Conservation (phyloP, 1,140 invertebrate species). For the Drosophila pallidifrons region DNA sequence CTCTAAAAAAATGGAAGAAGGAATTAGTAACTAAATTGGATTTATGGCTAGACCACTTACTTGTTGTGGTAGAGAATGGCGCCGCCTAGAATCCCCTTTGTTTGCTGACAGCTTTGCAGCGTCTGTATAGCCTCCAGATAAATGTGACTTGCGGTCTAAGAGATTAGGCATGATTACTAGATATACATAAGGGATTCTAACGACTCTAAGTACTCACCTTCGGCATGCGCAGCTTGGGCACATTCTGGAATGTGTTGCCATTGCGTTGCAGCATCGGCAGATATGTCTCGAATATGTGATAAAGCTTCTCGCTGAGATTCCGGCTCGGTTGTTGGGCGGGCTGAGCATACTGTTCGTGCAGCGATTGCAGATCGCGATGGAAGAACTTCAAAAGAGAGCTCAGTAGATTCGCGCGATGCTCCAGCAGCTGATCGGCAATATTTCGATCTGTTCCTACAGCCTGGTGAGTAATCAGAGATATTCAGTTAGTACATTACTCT, state of each 20-base stretch:
- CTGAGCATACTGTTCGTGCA: conserved; percentile 86
- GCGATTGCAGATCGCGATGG: conserved; percentile 90
- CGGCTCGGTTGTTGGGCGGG: conserved; percentile 84
- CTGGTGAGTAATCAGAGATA: conserved; percentile 84
- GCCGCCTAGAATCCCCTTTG: conserved; percentile 90
- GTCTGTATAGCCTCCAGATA: conserved; percentile 93
- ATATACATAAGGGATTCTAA: neutral
- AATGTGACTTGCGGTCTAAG: conserved; percentile 91
- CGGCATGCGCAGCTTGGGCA: conserved; percentile 91
- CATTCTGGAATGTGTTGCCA: conserved; percentile 91
- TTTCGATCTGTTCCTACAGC: conserved; percentile 94
- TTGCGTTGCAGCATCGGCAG: conserved; percentile 92
- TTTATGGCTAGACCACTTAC: conserved; percentile 84
- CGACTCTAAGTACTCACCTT: conserved; percentile 86
- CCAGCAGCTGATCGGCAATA: conserved; percentile 91
- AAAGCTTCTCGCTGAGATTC: conserved; percentile 90
- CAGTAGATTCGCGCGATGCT: conserved; percentile 90
- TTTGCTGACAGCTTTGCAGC: conserved; percentile 91
- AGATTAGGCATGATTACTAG: neutral
- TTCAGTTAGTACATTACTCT: neutral
- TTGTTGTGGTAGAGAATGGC: conserved; percentile 93
- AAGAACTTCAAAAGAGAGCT: conserved; percentile 91
- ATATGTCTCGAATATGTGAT: conserved; percentile 93
- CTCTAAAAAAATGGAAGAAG: conserved; percentile 85
- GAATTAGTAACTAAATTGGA: neutral